Evolutionary conservation across 2,113 vertebrate genomes (phyloP), one percentile per base, ranked within the genome.

Genomic region (Muscicapa adusta): DNA sequence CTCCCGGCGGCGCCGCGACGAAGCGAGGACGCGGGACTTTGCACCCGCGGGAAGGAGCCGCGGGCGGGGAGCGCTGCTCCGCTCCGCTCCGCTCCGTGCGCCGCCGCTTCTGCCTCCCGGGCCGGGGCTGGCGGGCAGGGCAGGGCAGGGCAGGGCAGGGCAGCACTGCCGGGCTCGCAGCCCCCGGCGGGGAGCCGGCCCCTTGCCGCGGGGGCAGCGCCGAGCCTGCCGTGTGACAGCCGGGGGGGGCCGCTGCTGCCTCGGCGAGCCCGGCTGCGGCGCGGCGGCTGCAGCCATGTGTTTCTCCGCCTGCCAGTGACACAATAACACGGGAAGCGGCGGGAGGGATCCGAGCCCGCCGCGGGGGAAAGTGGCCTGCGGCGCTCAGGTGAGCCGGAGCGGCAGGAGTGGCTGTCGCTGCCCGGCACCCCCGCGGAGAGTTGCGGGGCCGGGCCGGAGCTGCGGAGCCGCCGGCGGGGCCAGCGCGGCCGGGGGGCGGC

Each of bases 201-300:
- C 67, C 53, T 51, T 75, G 42, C 83, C 78, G 74, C 48, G 63
- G 72, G 72, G 67, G 62, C 63, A 87, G 73, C 40, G 63, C 74
- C 94, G 65, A 34, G 9, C 91, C 63, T 72, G 81, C 82, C 77
- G 83, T 85, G 94, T 60, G 78, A 60, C 92, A 90, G 86, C 93
- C 82, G 91, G 61, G 82, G 82, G 91, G 91, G 65, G 95, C 70
- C 95, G 85, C 91, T 93, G 91, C 93, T 96, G 91, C 81, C 72
- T 89, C 79, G 90, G 93, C 65, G 61, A 75, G 92, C 51, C 51
- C 5, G 76, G 85, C 79, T 45, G 74, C 74, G 56, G 56, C 76
- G 88, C 72, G 42, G 89, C 58, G 62, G 87, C 91, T 63, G 93
- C 85, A 45, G 79, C 85, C 90, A 18, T 58, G 90, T 61, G 92